phyloP scores from a whole-genome alignment of 2,888 invertebrate species.

The Cheilosia impressa region DNA sequence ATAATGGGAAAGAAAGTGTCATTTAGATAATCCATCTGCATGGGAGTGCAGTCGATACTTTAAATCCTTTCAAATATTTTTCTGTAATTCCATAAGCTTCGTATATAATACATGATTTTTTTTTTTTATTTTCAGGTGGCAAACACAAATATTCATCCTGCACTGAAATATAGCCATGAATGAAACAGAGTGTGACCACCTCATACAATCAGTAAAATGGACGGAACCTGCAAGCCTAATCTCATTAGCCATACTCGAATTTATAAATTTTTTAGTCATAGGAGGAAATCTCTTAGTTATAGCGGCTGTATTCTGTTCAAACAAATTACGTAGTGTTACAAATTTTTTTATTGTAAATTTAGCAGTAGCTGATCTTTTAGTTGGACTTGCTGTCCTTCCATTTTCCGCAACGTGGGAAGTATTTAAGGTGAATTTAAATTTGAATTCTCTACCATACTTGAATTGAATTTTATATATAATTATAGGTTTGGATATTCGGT shows the following conservation, averaged over 20 bases:
- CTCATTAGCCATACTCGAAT: conserved; percentile 90
- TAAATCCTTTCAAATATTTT: no score
- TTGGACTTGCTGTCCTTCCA: conserved; percentile 97
- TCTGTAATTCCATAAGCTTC: no score
- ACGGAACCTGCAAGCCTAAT: conserved; percentile 90
- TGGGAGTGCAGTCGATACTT: no score
- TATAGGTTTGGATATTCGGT: conserved; percentile 98
- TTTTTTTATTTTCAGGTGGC: conserved; percentile 80
- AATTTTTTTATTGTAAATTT: conserved; percentile 98
- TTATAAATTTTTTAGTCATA: conserved; percentile 95
- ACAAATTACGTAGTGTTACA: conserved; percentile 96
- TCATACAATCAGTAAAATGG: conserved; percentile 92
- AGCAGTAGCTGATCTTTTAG: conserved; percentile 97
- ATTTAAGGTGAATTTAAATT: conserved; percentile 87
- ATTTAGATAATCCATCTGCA: no score
- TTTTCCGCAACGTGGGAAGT: conserved; percentile 98
- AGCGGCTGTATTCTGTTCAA: conserved; percentile 94
- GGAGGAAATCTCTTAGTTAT: conserved; percentile 96
- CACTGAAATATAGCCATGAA: conserved; percentile 87
- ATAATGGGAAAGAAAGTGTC: no score
- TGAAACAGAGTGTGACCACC: conserved; percentile 91
- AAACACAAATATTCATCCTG: conserved; percentile 80
- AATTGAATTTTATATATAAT: background rate
- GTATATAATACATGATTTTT: background rate
- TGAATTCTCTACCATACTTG: conserved; percentile 19